These are phyloP conservation scores for Amphipyra berbera DNA, from an alignment of 2,888 invertebrate genomes.

Conservation along the genomic window DNA sequence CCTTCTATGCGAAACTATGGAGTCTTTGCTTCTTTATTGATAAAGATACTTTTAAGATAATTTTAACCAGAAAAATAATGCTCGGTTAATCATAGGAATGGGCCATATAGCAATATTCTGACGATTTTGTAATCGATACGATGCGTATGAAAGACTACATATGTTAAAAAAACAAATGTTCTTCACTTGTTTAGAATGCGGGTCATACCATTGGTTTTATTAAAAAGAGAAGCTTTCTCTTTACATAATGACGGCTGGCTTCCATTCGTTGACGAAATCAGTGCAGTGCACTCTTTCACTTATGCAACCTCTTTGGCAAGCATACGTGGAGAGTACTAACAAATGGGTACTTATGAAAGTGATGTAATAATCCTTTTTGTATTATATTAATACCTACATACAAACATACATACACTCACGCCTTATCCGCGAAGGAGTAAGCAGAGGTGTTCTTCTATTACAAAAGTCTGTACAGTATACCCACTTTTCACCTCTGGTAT, in stretches of 20 bases:
- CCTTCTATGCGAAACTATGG: too few relatives aligned
- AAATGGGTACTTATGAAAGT: slow-evolving; percentile 42
- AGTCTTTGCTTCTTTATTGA: too few relatives aligned
- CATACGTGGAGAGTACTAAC: slow-evolving; percentile 65
- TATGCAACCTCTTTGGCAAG: slow-evolving; percentile 76
- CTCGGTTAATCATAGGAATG: too few relatives aligned
- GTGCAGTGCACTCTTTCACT: slow-evolving; percentile 77
- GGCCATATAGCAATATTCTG: background rate
- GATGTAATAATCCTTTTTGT: slow-evolving; percentile 24
- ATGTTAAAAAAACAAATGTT: slow-evolving; percentile 1
- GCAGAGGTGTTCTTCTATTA: too few relatives aligned
- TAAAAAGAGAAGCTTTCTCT: slow-evolving; percentile 80
- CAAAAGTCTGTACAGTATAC: too few relatives aligned
- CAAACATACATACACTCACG: too few relatives aligned
- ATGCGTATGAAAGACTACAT: background rate
- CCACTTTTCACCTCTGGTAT: too few relatives aligned
- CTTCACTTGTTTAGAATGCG: slow-evolving; percentile 36
- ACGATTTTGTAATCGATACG: background rate
- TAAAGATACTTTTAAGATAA: too few relatives aligned
- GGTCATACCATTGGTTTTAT: slow-evolving; percentile 65
- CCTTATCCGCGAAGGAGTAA: too few relatives aligned
- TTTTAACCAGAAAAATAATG: too few relatives aligned
- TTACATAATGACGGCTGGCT: slow-evolving; percentile 79
- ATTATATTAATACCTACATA: too few relatives aligned
- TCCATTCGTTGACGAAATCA: slow-evolving; percentile 84